These are phyloP conservation scores for Colletes collaris DNA, from an alignment of 2,888 invertebrate genomes.

Conservation along the genomic window DNA sequence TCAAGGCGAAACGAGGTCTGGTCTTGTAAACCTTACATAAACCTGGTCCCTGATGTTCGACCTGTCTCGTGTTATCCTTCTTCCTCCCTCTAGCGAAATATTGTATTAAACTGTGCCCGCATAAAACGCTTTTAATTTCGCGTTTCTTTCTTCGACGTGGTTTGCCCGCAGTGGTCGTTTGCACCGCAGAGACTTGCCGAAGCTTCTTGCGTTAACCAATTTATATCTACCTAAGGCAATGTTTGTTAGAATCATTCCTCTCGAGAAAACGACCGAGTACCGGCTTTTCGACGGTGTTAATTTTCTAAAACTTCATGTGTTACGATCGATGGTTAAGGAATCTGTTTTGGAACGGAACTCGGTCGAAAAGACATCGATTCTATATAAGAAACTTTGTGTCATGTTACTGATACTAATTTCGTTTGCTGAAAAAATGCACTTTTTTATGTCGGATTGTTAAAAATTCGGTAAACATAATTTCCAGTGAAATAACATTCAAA, in stretches of 20 bases:
- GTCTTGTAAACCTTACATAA: constrained; percentile 63
- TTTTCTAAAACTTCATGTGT: no score
- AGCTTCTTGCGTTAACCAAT: constrained; percentile 6
- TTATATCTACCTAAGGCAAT: neutral
- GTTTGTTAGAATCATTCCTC: neutral
- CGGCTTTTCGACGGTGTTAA: no score
- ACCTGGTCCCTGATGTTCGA: constrained; percentile 32
- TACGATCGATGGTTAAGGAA: no score
- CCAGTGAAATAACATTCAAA: no score
- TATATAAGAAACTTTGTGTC: no score
- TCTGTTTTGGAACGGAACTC: no score
- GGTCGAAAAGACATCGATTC: no score
- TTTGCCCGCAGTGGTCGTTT: constrained; percentile 3
- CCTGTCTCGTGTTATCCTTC: constrained; percentile 14
- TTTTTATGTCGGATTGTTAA: no score
- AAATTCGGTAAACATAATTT: no score
- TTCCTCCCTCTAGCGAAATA: constrained; percentile 36
- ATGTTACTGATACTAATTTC: no score
- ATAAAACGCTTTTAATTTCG: constrained; percentile 58
- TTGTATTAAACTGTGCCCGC: constrained; percentile 49
- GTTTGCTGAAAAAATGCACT: no score
- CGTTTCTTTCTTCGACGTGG: constrained; percentile 45
- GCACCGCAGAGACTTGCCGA: neutral
- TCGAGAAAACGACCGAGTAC: no score
- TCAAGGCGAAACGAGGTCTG: constrained; percentile 66